Base-by-base conservation (phyloP, 2,113 vertebrate genomes). In the Protobothrops flavoviridis region DNA sequence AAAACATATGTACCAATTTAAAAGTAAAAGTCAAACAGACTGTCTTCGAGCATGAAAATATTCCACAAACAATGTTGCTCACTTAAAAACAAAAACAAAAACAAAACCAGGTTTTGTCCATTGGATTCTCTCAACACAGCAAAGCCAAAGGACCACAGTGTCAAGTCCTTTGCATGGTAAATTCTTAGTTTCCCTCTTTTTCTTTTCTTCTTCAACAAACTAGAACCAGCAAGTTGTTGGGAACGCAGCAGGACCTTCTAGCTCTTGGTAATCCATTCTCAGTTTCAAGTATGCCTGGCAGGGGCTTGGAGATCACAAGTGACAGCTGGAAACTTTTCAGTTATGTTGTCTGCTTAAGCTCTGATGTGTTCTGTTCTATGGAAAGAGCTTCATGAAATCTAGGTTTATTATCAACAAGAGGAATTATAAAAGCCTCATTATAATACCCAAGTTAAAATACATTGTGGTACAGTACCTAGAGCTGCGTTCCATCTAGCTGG, bases 11-110 rank as follows among this genome's bases (percentile, higher is more conserved):
- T 92, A 93, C 91, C 93, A 95, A 92, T 92, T 95, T 93, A 94
- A 74, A 93, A 50, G 13, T 15, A 94, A 96, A 97, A 95, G 93
- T 97, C 94, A 96, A 95, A 93, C 94, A 95, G 94, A 95, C 95
- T 95, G 95, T 96, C 93, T 96, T 96, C 96, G 95, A 95, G 94
- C 92, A 88, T 92, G 91, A 39, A 92, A 95, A 96, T 87, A 96
- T 88, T 90, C 91, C 94, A 95, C 94, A 95, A 95, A 92, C 87
- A 95, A 95, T 91, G 15, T 1, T 88, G 90, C 96, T 95, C 91
- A 95, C 50, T 94, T 90, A 86, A 95, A 94, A 24, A 33, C 33
- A 21, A 95, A 94, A 24, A 33, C 33, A 21, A 21, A 43, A 5
- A 17, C 24, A 33, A 48, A 52, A 56, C 39, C 53, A 56, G 24